phyloP scores from a whole-genome alignment of 2,888 invertebrate species.

The Therioaphis trifolii region DNA sequence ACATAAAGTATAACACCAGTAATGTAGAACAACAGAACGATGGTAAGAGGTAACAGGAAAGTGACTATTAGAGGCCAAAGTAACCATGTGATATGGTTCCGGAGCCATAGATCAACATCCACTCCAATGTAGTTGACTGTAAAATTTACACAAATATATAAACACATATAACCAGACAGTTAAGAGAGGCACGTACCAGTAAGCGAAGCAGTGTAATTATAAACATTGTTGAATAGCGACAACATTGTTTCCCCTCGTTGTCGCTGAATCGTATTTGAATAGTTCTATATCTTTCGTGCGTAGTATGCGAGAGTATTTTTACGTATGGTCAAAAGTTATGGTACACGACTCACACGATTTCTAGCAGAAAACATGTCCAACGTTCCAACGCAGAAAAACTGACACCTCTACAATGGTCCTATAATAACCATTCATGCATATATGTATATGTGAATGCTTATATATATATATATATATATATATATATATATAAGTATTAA shows the following conservation, averaged over 20 bases:
- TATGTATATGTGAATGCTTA: neutral
- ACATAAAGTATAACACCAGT: slow-evolving; percentile 86
- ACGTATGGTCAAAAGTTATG: neutral
- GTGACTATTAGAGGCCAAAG: slow-evolving; percentile 85
- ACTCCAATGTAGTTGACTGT: slow-evolving; percentile 51
- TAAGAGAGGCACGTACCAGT: slow-evolving; percentile 13
- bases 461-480: too few relatives aligned
- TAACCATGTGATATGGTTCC: slow-evolving; percentile 87
- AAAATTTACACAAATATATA: neutral
- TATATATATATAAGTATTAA: too few relatives aligned
- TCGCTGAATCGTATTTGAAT: too few relatives aligned
- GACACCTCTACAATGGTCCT: neutral
- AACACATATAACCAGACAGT: neutral
- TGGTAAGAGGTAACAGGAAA: slow-evolving; percentile 85
- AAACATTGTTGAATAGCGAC: neutral
- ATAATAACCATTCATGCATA: neutral
- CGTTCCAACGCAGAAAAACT: neutral
- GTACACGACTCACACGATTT: neutral
- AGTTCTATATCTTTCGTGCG: too few relatives aligned
- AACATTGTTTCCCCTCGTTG: slow-evolving; percentile 10
- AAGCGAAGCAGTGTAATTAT: slow-evolving; percentile 32
- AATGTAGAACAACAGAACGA: slow-evolving; percentile 83
- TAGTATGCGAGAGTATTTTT: too few relatives aligned
- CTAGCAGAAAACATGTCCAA: neutral
- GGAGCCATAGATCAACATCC: slow-evolving; percentile 84